Base-by-base conservation (phyloP, 2,888 invertebrate species). In the Diaphora mendica region DNA sequence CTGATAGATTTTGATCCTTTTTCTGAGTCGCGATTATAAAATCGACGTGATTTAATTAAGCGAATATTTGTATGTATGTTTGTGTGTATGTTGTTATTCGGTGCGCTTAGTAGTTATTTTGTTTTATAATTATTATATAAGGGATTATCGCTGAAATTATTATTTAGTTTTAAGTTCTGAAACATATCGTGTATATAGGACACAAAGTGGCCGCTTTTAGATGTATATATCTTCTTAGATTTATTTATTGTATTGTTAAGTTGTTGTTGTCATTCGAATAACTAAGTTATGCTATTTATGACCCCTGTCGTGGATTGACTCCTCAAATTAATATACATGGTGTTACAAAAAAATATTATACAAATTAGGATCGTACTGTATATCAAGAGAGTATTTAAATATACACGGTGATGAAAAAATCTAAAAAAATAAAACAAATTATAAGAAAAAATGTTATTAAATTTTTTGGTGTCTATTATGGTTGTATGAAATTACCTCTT, bases 101-200 rank as follows among this genome's bases (percentile, higher is more conserved):
- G 8, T 7, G 78, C 75, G 66, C 70, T 72, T 76, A 23, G 64
- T 66, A 42, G 44, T 79, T 33, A 9, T 62, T 70, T 15, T 30
- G n/a, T 39, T 70, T 1, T 39, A 11, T 39, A 39, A 26, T 26
- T 30, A 35, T 13, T n/a, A 39, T 20, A n/a, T 4, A 64, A 33
- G 30, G 13, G 44, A 67, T 59, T 44, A 67, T 62, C 33, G 33
- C 11, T 44, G 42, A 67, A 23, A n/a, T 72, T 44, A 71, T 42
- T 59, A 42, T 23, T 71, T 39, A 64, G 23, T 66, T n/a, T 23
- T 68, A 66, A 20, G 64, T 73, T 72, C 66, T 71, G 66, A 77
- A 30, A 74, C 79, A 77, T 80, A 80, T 77, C 78, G 68, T 69
- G 74, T 73, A 33, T 13, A 68, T 13, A n/a, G 35, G 48, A 35